Percentiles rank a stretch among this genome's conserved stretches.
These are phyloP conservation scores for Epinotia brunnichana DNA, from an alignment of 2,888 invertebrate species.

Conservation along the genomic window DNA sequence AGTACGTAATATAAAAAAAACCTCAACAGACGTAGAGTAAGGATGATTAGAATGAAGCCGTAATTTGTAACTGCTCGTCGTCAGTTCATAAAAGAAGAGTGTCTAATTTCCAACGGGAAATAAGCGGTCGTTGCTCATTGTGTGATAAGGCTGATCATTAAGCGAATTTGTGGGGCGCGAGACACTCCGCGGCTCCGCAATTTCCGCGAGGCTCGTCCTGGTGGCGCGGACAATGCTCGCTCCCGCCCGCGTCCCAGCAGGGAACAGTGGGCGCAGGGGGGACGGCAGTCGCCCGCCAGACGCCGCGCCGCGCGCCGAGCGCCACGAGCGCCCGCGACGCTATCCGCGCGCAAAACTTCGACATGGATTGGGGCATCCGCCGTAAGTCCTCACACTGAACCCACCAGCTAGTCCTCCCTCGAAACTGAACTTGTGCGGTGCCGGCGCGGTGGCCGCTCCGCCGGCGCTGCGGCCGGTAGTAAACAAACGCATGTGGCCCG, in stretches of 20 bases:
- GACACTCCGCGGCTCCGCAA: conserved; percentile 52
- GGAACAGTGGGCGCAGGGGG: conserved; percentile 75
- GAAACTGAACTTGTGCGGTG: conserved; percentile 42
- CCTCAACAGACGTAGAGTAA: background rate
- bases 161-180: conserved; percentile 49
- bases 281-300: conserved; percentile 79
- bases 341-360: conserved; percentile 59
- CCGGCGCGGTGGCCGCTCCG: conserved; percentile 48
- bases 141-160: conserved; percentile 58
- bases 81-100: conserved; percentile 50
- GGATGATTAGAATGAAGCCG: background rate
- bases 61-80: conserved; percentile 16
- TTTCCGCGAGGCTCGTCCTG: conserved; percentile 59
- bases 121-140: conserved; percentile 56
- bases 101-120: conserved; percentile 61
- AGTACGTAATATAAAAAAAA: background rate
- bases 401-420: conserved; percentile 54
- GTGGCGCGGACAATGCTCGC: conserved; percentile 61
- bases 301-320: conserved; percentile 74
- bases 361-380: conserved; percentile 83
- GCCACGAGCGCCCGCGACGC: conserved; percentile 48
- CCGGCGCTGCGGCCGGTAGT: conserved; percentile 70
- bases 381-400: conserved; percentile 71
- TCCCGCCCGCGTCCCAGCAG: conserved; percentile 54
- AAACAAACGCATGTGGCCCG: conserved; percentile 82